Base-by-base conservation (phyloP, 2,888 invertebrate species). In the Metalampra italica region DNA sequence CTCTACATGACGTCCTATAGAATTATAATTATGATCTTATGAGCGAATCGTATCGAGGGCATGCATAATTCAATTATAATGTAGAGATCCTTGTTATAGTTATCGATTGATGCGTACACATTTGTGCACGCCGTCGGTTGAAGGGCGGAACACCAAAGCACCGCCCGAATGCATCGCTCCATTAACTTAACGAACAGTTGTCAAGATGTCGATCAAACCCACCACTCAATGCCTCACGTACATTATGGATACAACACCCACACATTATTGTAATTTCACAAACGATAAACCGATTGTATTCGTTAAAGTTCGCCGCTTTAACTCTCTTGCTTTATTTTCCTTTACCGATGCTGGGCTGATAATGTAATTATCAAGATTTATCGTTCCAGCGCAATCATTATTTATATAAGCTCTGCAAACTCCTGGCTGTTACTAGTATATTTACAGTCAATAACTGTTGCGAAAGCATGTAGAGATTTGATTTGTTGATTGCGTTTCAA, bases 171-270 rank as follows among this genome's bases (percentile, higher is more conserved):
- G 51, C 45, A 43, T 74, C 78, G 74, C 75, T 82, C 85, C 83
- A 87, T 89, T 88, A 87, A 82, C 70, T 86, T 88, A 86, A 89
- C 86, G 86, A 86, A 85, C 81, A 76, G 84, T 85, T 86, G 87
- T 87, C 87, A 78, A 86, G 84, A 86, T 81, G 87, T 87, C 88
- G 80, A 86, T 89, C 88, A 88, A 79, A 79, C 78, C 79, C 80
- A 76, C 73, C 75, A 79, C 81, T 81, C 80, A 81, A 82, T 82
- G 78, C 82, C 73, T 68, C 64, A 60, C 60, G 77, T 67, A 70
- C 83, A 72, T 76, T 86, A 85, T 83, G 82, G 80, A 75, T 75
- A 75, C 69, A 74, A 71, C 84, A 67, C 86, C 85, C 79, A 86
- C 85, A 65, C 75, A 61, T 70, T 75, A 79, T 80, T 81, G 71